Conservation (phyloP, 64 coral and sea anemone species). For the Acropora yongei region DNA sequence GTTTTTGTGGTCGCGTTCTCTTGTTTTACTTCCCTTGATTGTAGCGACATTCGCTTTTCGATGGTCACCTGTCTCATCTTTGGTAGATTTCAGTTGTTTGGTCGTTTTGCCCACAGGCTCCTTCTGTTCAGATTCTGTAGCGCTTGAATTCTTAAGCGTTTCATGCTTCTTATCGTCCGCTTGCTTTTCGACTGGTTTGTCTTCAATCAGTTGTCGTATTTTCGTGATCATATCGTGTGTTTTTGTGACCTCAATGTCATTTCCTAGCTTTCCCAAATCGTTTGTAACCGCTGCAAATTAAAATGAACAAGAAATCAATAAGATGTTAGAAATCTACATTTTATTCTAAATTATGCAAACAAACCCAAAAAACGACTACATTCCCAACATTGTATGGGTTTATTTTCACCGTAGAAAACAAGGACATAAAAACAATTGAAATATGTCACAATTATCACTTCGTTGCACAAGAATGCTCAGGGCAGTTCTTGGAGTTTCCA, state of each 20-base stretch:
- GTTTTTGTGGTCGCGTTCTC: background rate
- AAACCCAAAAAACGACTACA: no score
- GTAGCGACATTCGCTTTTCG: background rate
- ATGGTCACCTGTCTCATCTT: background rate
- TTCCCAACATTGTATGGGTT: no score
- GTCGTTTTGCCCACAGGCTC: background rate
- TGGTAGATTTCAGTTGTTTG: background rate
- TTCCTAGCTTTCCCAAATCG: constrained; percentile 51
- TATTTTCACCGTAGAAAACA: no score
- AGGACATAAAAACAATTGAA: no score
- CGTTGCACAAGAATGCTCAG: no score
- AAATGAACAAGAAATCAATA: background rate
- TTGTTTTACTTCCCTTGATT: background rate
- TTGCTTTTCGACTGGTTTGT: background rate
- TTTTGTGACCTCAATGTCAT: constrained; percentile 24
- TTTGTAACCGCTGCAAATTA: constrained; percentile 34
- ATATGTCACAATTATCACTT: no score
- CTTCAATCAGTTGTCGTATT: constrained; percentile 49
- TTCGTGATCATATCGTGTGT: constrained; percentile 54
- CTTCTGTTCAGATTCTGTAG: background rate
- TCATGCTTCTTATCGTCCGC: background rate
- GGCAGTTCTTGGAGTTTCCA: no score
- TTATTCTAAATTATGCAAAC: no score
- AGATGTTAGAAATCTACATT: background rate
- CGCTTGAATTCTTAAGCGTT: background rate